Evolutionary conservation across 2,797 vertebrate species (phyloP).

Genomic region (Acestrorhynchus altus): DNA sequence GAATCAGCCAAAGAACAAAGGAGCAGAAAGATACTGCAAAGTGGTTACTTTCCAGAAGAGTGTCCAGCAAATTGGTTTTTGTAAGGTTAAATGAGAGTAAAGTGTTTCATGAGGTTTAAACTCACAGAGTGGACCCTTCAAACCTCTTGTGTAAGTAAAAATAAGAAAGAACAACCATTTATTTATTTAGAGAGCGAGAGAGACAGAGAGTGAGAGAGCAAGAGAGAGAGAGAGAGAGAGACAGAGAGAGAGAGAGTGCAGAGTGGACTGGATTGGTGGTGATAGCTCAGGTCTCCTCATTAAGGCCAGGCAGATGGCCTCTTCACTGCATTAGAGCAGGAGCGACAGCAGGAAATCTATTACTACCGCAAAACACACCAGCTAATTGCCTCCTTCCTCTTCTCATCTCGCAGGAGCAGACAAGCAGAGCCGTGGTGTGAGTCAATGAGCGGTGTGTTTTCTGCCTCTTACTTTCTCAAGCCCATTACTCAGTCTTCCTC

Average conservation of each 20-base stretch:
- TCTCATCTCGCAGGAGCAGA: constrained; percentile 59
- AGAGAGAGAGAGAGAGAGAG: neutral
- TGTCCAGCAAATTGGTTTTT: neutral
- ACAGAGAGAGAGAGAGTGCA: neutral
- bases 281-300: constrained; percentile 51
- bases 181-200: neutral
- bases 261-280: constrained; percentile 48
- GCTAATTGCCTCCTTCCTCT: constrained; percentile 63
- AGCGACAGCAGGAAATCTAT: constrained; percentile 64
- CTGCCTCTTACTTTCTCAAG: constrained; percentile 47
- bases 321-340: constrained; percentile 48
- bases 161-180: neutral
- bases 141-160: neutral
- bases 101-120: neutral
- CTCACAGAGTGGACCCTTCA: neutral
- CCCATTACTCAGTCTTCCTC: constrained; percentile 27
- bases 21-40: no score
- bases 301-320: constrained; percentile 60
- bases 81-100: neutral
- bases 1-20: no score
- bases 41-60: no score
- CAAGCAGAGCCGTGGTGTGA: neutral
- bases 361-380: constrained; percentile 59
- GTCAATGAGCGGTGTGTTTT: constrained; percentile 31
- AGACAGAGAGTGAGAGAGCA: neutral